Conservation (phyloP, 2,888 invertebrate species). For the Tribolium freemani region DNA sequence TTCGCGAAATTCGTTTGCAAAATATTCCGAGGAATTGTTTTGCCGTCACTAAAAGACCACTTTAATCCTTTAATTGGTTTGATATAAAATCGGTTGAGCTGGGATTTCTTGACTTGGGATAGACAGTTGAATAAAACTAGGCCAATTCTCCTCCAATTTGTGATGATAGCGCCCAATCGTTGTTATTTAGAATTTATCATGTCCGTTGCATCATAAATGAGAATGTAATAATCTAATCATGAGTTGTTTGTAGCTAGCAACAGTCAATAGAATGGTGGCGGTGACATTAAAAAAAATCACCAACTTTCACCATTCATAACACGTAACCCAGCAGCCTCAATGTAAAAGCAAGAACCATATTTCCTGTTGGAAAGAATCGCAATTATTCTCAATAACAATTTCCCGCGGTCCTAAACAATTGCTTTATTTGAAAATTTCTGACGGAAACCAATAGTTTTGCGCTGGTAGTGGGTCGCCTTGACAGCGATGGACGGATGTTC, state of each 20-base stretch:
- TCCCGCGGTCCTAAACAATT: conserved; percentile 42
- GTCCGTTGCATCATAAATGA: conserved; percentile 33
- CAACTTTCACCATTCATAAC: conserved; percentile 45
- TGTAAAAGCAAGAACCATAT: conserved; percentile 53
- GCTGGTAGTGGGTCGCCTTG: conserved; percentile 17
- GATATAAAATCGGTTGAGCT: too few relatives aligned
- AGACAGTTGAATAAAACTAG: background rate
- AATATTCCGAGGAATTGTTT: conserved; percentile 10
- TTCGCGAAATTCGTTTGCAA: conserved; percentile 28
- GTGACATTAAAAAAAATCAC: conserved; percentile 44
- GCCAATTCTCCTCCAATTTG: background rate
- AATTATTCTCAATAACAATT: conserved; percentile 43
- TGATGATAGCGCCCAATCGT: conserved; percentile 2
- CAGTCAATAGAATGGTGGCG: conserved; percentile 35
- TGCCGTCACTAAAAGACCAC: background rate
- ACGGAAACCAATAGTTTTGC: conserved; percentile 35
- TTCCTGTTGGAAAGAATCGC: conserved; percentile 54
- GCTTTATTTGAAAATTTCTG: conserved; percentile 20
- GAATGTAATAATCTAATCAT: conserved; percentile 38
- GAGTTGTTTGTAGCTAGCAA: conserved; percentile 34
- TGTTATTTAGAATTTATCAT: conserved; percentile 21
- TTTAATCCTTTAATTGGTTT: too few relatives aligned
- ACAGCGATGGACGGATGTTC: conserved; percentile 17
- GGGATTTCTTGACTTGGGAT: background rate
- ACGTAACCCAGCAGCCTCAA: conserved; percentile 49